Evolutionary conservation across 2,888 invertebrate genomes (phyloP).

Genomic region (Athripsodes cinereus): DNA sequence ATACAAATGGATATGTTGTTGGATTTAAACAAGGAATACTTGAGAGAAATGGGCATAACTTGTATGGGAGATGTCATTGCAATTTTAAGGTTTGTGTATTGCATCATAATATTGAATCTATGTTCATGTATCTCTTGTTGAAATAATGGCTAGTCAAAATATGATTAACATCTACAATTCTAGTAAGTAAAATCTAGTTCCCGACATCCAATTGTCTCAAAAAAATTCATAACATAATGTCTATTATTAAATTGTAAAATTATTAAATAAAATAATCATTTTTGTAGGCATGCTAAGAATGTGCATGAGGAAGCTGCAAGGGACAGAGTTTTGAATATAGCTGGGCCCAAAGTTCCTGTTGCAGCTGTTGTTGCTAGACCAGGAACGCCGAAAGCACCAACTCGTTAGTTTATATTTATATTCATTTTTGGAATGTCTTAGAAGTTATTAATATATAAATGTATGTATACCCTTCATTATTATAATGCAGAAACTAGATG

Average conservation of each 20-base stretch:
- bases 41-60: constrained; percentile 82
- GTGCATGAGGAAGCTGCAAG: constrained; percentile 54
- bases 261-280: too few relatives aligned
- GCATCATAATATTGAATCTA: too few relatives aligned
- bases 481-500: too few relatives aligned
- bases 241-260: too few relatives aligned
- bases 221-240: neutral
- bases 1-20: constrained; percentile 81
- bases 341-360: constrained; percentile 42
- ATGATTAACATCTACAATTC: too few relatives aligned
- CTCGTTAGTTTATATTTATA: constrained; percentile 39
- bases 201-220: neutral
- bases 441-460: too few relatives aligned
- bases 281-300: constrained; percentile 51
- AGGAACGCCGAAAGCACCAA: constrained; percentile 36
- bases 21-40: constrained; percentile 80
- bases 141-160: too few relatives aligned
- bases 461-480: too few relatives aligned
- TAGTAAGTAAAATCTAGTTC: too few relatives aligned
- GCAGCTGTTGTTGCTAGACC: constrained; percentile 44
- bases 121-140: too few relatives aligned
- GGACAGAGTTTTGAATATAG: constrained; percentile 46
- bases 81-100: constrained; percentile 57
- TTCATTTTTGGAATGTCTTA: too few relatives aligned
- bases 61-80: constrained; percentile 66